These are phyloP conservation scores for Indicator maculatus DNA, from an alignment of 2,113 vertebrate genomes.

Conservation along the genomic window DNA sequence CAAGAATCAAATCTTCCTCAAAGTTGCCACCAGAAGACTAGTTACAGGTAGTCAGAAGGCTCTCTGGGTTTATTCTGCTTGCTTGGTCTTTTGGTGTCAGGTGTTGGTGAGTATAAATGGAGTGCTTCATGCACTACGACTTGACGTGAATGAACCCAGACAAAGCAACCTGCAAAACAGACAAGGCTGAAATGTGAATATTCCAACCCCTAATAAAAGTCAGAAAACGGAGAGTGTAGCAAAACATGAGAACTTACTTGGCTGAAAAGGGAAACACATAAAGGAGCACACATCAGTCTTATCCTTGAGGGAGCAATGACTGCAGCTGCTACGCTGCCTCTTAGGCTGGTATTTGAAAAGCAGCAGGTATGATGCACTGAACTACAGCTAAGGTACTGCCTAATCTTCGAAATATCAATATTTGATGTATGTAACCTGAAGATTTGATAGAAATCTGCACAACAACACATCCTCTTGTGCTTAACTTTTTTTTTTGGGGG, in stretches of 20 bases:
- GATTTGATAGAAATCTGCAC: neutral
- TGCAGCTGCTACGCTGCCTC: neutral
- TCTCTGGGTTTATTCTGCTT: neutral
- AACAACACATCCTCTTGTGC: neutral
- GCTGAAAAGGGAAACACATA: neutral
- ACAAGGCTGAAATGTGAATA: conserved; percentile 30
- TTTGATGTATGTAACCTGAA: neutral
- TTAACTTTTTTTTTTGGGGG: neutral
- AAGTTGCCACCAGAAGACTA: conserved; percentile 2
- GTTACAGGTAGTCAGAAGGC: neutral
- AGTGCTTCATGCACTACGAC: neutral
- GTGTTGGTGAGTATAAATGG: neutral
- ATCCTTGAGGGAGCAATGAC: neutral
- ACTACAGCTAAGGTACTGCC: neutral
- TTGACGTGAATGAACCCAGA: neutral
- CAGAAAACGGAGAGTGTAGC: neutral
- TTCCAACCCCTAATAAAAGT: neutral
- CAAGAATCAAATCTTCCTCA: conserved; percentile 54
- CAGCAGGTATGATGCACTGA: neutral
- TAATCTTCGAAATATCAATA: neutral
- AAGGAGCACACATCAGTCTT: neutral
- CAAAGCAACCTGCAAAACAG: conserved; percentile 62
- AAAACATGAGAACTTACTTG: conserved; percentile 15
- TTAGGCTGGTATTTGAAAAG: neutral
- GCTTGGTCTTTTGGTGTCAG: neutral